Conservation (phyloP, 2,888 invertebrate species). For the Nephrotoma flavescens region DNA sequence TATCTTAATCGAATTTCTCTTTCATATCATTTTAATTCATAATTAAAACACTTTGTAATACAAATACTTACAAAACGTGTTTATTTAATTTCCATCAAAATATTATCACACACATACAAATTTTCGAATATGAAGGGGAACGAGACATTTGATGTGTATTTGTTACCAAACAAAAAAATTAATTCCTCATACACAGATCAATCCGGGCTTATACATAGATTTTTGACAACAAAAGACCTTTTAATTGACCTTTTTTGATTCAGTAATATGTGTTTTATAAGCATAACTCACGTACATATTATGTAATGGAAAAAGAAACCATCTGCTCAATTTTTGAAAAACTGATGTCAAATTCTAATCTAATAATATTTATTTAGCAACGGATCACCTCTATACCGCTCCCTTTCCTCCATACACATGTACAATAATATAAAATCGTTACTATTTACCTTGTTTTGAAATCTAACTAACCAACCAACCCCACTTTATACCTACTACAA, state of each 20-base stretch:
- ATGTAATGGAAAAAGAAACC: background rate
- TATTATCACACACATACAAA: background rate
- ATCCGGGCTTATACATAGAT: background rate
- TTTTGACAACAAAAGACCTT: background rate
- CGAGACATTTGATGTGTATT: background rate
- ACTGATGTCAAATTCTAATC: background rate
- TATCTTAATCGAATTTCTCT: background rate
- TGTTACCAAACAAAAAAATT: background rate
- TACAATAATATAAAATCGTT: background rate
- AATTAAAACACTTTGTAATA: background rate
- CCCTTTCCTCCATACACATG: background rate
- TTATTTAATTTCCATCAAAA: background rate
- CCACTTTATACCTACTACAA: background rate
- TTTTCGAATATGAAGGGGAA: background rate
- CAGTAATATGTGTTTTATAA: background rate
- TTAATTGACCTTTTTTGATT: background rate
- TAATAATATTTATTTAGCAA: background rate
- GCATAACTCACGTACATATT: background rate
- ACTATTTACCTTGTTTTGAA: background rate
- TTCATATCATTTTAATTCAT: background rate
- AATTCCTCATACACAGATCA: background rate
- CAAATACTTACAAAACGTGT: background rate
- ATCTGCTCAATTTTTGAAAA: background rate
- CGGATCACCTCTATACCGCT: background rate
- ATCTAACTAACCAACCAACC: background rate